Evolutionary conservation across 2,113 vertebrate genomes (phyloP).

Genomic region (Oostethus manadensis): DNA sequence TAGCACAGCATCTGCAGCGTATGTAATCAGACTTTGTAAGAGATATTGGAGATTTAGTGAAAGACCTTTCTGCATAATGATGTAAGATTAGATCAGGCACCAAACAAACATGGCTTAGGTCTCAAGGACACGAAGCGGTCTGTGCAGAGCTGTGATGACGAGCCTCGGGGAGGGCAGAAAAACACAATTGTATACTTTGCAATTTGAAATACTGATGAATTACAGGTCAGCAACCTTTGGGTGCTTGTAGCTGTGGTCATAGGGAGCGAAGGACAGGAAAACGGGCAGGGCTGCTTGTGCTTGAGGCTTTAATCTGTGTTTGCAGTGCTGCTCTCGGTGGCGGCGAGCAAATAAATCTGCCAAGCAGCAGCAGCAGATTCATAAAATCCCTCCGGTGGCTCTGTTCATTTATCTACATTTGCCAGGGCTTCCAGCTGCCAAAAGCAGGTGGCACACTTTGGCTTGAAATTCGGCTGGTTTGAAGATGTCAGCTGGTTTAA

Average conservation of each 20-base stretch:
- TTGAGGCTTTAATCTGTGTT: constrained; percentile 72
- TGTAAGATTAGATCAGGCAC: constrained; percentile 57
- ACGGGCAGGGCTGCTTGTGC: constrained; percentile 49
- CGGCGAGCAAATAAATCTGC: constrained; percentile 70
- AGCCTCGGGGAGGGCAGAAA: constrained; percentile 21
- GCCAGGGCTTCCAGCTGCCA: constrained; percentile 72
- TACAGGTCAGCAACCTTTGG: constrained; percentile 54
- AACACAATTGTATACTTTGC: constrained; percentile 47
- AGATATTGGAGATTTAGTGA: constrained; percentile 25
- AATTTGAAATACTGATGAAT: constrained; percentile 62
- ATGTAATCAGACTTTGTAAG: constrained; percentile 34
- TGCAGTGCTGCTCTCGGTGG: constrained; percentile 70
- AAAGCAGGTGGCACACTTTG: constrained; percentile 74
- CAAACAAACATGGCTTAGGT: constrained; percentile 52
- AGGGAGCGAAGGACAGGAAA: constrained; percentile 43
- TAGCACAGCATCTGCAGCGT: constrained; percentile 31
- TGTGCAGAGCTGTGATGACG: constrained; percentile 36
- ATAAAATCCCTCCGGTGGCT: constrained; percentile 75
- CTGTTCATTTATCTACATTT: constrained; percentile 76
- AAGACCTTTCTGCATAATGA: constrained; percentile 49
- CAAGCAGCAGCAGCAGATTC: constrained; percentile 73
- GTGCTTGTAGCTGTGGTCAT: constrained; percentile 40
- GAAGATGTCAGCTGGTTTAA: constrained; percentile 64
- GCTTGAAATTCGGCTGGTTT: constrained; percentile 68
- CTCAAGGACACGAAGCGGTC: constrained; percentile 44